Evolutionary conservation across 2,113 vertebrate genomes (phyloP).

Genomic region (Pelobates fuscus): DNA sequence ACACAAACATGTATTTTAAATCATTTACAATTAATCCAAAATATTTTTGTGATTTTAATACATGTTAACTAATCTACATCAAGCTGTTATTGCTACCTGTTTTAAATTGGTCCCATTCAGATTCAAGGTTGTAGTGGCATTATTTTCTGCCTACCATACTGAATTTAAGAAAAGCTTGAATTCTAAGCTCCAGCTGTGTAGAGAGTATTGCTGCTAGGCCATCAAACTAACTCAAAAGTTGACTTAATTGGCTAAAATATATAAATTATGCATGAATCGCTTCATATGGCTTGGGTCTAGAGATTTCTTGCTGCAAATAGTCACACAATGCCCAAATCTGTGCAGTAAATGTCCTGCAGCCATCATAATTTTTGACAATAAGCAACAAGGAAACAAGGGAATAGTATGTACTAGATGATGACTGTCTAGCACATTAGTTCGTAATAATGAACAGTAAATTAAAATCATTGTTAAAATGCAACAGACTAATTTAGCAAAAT

Average conservation of each 20-base stretch:
- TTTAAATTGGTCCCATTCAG: constrained; percentile 31
- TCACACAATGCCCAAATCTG: constrained; percentile 39
- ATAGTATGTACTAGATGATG: neutral
- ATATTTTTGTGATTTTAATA: neutral
- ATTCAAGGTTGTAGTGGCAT: constrained; percentile 25
- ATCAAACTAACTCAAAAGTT: constrained; percentile 49
- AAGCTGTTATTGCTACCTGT: constrained; percentile 2
- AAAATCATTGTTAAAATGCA: constrained; percentile 2
- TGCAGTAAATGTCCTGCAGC: constrained; percentile 42
- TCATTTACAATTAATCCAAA: neutral
- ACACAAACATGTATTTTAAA: neutral
- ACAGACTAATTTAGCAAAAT: neutral
- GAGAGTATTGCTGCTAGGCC: constrained; percentile 34
- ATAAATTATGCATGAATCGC: constrained; percentile 51
- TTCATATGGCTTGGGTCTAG: constrained; percentile 39
- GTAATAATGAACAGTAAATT: constrained; percentile 23
- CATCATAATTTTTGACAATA: constrained; percentile 37
- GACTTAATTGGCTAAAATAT: constrained; percentile 48
- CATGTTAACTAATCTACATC: constrained; percentile 5
- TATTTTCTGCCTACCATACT: constrained; percentile 26
- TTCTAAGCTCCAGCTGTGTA: constrained; percentile 44
- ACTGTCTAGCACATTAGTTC: constrained; percentile 1
- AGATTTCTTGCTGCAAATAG: constrained; percentile 41
- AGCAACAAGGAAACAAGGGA: constrained; percentile 21
- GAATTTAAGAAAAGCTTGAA: constrained; percentile 46